These are phyloP conservation scores for Caradrina clavipalpis DNA, from an alignment of 2,888 invertebrate genomes.

Conservation along the genomic window DNA sequence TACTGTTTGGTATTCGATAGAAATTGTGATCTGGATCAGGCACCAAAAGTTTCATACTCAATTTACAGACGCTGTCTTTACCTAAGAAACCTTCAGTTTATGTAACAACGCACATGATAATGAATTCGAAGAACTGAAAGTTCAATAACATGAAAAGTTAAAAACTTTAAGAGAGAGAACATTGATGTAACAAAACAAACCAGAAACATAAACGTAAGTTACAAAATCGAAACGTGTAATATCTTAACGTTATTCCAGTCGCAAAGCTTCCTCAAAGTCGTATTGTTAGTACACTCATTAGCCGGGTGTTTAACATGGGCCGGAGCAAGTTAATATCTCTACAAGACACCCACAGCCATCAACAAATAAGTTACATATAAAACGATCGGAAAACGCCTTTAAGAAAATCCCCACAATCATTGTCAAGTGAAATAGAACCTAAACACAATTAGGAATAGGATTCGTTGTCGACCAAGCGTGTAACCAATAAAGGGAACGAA, in stretches of 20 bases:
- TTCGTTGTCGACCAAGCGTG: constrained; percentile 77
- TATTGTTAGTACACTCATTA: constrained; percentile 72
- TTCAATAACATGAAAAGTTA: constrained; percentile 6
- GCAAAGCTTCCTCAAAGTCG: constrained; percentile 63
- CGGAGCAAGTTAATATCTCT: constrained; percentile 78
- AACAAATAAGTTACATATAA: constrained; percentile 83
- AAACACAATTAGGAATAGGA: constrained; percentile 80
- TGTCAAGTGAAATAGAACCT: constrained; percentile 80
- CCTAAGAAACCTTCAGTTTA: neutral
- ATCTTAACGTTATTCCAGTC: constrained; percentile 57
- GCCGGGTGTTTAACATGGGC: constrained; percentile 74
- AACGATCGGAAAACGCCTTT: constrained; percentile 79
- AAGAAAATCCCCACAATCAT: constrained; percentile 73
- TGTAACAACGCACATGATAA: constrained; percentile 8
- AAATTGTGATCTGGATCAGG: neutral
- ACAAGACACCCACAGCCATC: constrained; percentile 75
- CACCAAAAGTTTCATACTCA: constrained; percentile 7
- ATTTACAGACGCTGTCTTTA: constrained; percentile 3
- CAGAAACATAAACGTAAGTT: constrained; percentile 12
- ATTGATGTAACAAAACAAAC: constrained; percentile 11
- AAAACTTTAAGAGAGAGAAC: constrained; percentile 16
- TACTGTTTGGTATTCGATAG: neutral
- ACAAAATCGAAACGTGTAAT: constrained; percentile 48
- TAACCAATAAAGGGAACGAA: constrained; percentile 86
- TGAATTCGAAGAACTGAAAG: neutral